These are phyloP conservation scores for Carpatolechia fugitivella DNA, from an alignment of 2,888 invertebrate genomes.

Conservation along the genomic window DNA sequence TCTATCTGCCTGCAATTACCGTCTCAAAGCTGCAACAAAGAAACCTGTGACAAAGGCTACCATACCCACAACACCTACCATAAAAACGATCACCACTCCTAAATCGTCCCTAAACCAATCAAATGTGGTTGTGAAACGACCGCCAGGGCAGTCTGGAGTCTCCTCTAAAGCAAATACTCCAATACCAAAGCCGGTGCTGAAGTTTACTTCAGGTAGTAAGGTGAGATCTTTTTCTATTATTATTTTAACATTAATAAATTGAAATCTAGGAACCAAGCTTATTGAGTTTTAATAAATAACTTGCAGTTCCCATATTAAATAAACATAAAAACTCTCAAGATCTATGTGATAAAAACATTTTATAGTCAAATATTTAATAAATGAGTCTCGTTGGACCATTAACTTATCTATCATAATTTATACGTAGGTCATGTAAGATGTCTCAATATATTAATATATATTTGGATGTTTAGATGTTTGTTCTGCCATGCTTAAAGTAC, in stretches of 20 bases:
- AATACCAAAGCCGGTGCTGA: slow-evolving; percentile 88
- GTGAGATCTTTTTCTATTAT: slow-evolving; percentile 31
- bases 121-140: slow-evolving; percentile 73
- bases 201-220: slow-evolving; percentile 81
- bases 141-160: slow-evolving; percentile 69
- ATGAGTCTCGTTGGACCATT: too few species aligned
- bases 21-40: slow-evolving; percentile 79
- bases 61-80: slow-evolving; percentile 43
- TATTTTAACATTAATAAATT: background rate
- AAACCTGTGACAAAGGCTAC: slow-evolving; percentile 59
- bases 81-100: slow-evolving; percentile 57
- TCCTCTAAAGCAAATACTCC: slow-evolving; percentile 82
- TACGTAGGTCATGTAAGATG: too few species aligned
- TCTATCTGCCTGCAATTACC: slow-evolving; percentile 89
- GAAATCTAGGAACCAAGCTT: too few species aligned
- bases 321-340: too few species aligned
- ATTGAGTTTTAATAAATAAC: too few species aligned
- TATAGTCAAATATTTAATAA: too few species aligned
- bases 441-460: too few species aligned
- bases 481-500: too few species aligned
- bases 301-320: too few species aligned
- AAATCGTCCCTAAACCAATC: slow-evolving; percentile 60
- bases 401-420: too few species aligned
- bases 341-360: too few species aligned
- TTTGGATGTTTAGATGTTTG: too few species aligned